Base-by-base conservation (phyloP, 2,113 vertebrate genomes). In the Austrofundulus limnaeus region DNA sequence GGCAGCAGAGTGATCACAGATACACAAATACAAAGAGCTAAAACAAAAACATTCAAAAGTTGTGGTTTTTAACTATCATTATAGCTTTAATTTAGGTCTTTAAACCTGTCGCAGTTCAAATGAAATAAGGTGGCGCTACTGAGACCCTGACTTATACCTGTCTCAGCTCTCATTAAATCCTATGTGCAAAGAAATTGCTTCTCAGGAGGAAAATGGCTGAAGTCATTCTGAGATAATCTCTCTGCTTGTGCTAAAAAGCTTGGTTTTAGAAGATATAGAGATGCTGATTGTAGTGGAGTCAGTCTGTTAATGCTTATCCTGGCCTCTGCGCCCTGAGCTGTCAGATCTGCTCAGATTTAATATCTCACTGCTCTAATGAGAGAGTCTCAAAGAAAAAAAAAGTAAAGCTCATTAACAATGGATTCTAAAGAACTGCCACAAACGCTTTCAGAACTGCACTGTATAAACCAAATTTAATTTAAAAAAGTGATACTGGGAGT, bases 201-300 rank as follows among this genome's bases (percentile, higher is more conserved):
- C 45, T 71, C 19, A 31, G 54, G 28, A 41, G 71, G 70, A 73
- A 56, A 61, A 56, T 24, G 50, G 43, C 49, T 12, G 55, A 17
- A 72, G 67, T 75, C 37, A 45, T 57, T 37, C 13, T 43, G 56
- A 72, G 70, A 34, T 83, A 77, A 80, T 76, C 71, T 70, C 37
- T 2, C 12, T 55, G 45, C 38, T 52, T 38, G 21, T 51, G 62
- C 50, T 54, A 54, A 78, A 84, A 74, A 72, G 65, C 74, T 70
- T 63, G 34, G 62, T 81, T 84, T 77, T 54, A 45, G 50, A 55
- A 71, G 70, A 52, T 46, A 60, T 25, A 15, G 28, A 72, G 63
- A 54, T 72, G 66, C 69, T 78, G 54, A 88, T 75, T 78, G 60
- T 78, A 74, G 70, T 51, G 5, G 56, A 80, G 63, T 51, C 67